Percentiles rank a stretch among this genome's conserved stretches.
phyloP scores from a whole-genome alignment of 2,797 vertebrate species.

The Tiaroga cobitis region DNA sequence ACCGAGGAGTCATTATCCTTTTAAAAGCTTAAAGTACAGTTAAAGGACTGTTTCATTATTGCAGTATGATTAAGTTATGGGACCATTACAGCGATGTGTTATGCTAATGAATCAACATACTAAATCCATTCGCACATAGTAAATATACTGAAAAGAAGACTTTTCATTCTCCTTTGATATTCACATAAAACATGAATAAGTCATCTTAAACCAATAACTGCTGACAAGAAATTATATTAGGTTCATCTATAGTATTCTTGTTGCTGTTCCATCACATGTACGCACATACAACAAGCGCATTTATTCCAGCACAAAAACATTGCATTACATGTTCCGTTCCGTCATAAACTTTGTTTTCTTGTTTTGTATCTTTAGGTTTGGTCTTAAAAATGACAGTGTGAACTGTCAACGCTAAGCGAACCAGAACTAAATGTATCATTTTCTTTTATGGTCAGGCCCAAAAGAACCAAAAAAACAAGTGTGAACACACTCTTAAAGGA shows the following conservation, averaged over 20 bases:
- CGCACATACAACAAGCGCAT: not conserved
- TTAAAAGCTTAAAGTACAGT: conserved; percentile 38
- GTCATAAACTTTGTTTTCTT: not conserved
- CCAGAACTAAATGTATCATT: not conserved
- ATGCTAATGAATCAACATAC: not conserved
- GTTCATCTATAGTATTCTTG: not conserved
- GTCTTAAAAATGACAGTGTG: not conserved
- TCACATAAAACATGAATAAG: not conserved
- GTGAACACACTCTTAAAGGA: not conserved
- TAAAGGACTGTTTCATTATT: conserved; percentile 21
- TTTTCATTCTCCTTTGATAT: not conserved
- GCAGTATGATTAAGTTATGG: conserved; percentile 15
- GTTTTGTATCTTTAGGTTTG: not conserved
- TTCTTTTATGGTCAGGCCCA: not conserved
- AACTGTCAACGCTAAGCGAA: not conserved
- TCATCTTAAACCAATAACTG: not conserved
- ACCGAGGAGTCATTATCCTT: conserved; percentile 2
- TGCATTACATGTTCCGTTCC: not conserved
- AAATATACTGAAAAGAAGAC: not conserved
- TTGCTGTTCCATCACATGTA: not conserved
- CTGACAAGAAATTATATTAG: not conserved
- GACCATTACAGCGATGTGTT: not conserved
- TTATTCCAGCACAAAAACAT: too few species aligned
- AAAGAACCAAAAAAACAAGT: not conserved
- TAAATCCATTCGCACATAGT: too few species aligned